A percentile compares a stretch with the other conserved stretches of the same genome.
phyloP scores from a whole-genome alignment of 2,113 vertebrate species.

The Labeo catla region DNA sequence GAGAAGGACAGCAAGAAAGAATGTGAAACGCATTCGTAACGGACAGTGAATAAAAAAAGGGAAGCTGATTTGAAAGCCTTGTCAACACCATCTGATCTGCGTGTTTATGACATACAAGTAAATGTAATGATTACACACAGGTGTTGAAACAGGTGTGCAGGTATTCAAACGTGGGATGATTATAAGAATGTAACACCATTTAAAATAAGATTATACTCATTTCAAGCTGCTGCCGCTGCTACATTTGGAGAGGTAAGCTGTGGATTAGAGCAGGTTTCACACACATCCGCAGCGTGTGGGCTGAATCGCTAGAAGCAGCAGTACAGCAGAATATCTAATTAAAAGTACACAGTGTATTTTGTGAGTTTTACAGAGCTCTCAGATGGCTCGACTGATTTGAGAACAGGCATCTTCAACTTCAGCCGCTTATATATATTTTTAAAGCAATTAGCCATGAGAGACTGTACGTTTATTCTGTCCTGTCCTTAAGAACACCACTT shows the following conservation, averaged over 20 bases:
- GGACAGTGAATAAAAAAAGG: background rate
- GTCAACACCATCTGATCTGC: slow-evolving; percentile 41
- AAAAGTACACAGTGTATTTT: slow-evolving; percentile 69
- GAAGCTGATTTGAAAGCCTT: slow-evolving; percentile 1
- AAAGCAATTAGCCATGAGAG: slow-evolving; percentile 58
- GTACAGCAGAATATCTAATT: slow-evolving; percentile 66
- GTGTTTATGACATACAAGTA: slow-evolving; percentile 51
- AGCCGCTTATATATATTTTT: slow-evolving; percentile 74
- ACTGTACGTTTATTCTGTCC: background rate
- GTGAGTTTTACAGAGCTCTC: slow-evolving; percentile 60
- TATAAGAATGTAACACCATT: slow-evolving; percentile 52
- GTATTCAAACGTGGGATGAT: slow-evolving; percentile 66
- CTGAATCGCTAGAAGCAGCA: slow-evolving; percentile 39
- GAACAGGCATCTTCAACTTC: slow-evolving; percentile 71
- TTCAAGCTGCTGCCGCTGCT: slow-evolving; percentile 19
- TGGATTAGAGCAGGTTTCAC: slow-evolving; percentile 58
- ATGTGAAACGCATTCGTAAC: background rate
- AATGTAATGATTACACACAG: slow-evolving; percentile 73
- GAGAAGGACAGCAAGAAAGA: background rate
- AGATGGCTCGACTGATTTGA: slow-evolving; percentile 58
- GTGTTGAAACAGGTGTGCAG: slow-evolving; percentile 63
- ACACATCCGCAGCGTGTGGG: slow-evolving; percentile 48
- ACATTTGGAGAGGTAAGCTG: slow-evolving; percentile 35
- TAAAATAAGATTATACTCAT: slow-evolving; percentile 23
- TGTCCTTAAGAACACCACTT: slow-evolving; percentile 35